phyloP scores from a whole-genome alignment of 2,113 vertebrate species.

The Drymodes brunneopygia region DNA sequence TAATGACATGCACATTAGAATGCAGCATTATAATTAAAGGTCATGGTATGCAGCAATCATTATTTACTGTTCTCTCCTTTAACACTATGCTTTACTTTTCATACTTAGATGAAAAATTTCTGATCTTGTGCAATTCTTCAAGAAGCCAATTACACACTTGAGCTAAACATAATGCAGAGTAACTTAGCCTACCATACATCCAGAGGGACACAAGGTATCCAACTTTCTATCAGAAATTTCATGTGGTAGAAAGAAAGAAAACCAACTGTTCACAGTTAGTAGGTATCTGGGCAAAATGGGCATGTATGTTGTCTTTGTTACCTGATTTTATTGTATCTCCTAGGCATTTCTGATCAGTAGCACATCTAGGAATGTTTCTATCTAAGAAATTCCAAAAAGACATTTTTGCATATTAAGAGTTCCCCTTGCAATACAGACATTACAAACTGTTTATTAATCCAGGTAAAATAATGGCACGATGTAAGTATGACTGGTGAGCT shows the following conservation, averaged over 20 bases:
- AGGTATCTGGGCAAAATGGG: not conserved
- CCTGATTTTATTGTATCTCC: not conserved
- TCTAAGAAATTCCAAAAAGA: not conserved
- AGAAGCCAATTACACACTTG: not conserved
- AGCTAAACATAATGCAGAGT: not conserved
- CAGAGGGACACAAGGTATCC: not conserved
- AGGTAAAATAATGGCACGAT: not conserved
- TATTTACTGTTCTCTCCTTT: not conserved
- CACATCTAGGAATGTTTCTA: not conserved
- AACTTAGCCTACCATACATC: not conserved
- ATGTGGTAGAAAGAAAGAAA: not conserved
- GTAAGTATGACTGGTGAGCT: not conserved
- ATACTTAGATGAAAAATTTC: not conserved
- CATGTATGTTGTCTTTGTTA: not conserved
- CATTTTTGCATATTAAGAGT: not conserved
- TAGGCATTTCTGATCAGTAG: not conserved
- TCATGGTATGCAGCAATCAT: not conserved
- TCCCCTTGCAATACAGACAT: not conserved
- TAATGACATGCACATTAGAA: not conserved
- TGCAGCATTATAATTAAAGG: not conserved
- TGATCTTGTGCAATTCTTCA: not conserved
- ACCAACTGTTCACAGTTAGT: not conserved
- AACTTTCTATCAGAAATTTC: not conserved
- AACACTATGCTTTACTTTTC: not conserved
- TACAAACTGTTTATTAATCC: not conserved